Base-by-base conservation (phyloP, 2,888 invertebrate genomes). In the Drosophila fungiperda region DNA sequence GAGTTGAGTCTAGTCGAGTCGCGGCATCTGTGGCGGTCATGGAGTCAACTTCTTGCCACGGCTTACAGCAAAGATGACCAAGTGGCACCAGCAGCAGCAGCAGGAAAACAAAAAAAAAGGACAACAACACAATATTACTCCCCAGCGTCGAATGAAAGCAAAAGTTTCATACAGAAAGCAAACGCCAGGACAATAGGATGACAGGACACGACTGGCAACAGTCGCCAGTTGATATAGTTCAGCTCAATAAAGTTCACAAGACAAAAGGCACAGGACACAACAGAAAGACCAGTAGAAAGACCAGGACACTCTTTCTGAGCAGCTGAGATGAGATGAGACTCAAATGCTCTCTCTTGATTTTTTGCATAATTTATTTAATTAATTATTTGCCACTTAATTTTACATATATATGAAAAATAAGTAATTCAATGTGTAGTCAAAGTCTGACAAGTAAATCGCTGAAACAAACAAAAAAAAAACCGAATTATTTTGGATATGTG, bases 121-220 rank as follows among this genome's bases (percentile, higher is more conserved):
- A 55, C 71, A 70, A 63, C 49, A 68, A 60, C 52, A 57, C 73
- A 73, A 76, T 89, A 84, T 78, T 82, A 85, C 85, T 88, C 88
- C 85, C 84, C 35, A 73, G 82, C 73, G 89, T 75, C 71, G 76
- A 91, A 84, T 89, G 91, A 91, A 91, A 91, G 89, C 85, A 91
- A 92, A 92, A 92, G 91, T 92, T 90, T 70, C 29, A 29, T 15
- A 55, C 57, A 50, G 7, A 45, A 45, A 20, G 20, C 45, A 45
- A 45, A 23, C 45, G 63, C 64, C 32, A 36, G 64, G 67, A 33
- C 59, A 53, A 58, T 52, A 45, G 52, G 48, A 45, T 23, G 12
- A 54, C 11, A 23, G 50, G n/a, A 38, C 9, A 8, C 8, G 26
- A 1, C 29, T 32, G 40, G 32, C 38, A 33, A 12, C 48, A n/a